Percentiles rank a stretch among this genome's conserved stretches.
Evolutionary conservation across 2,113 vertebrate genomes (phyloP).

Genomic region (Engystomops pustulosus): DNA sequence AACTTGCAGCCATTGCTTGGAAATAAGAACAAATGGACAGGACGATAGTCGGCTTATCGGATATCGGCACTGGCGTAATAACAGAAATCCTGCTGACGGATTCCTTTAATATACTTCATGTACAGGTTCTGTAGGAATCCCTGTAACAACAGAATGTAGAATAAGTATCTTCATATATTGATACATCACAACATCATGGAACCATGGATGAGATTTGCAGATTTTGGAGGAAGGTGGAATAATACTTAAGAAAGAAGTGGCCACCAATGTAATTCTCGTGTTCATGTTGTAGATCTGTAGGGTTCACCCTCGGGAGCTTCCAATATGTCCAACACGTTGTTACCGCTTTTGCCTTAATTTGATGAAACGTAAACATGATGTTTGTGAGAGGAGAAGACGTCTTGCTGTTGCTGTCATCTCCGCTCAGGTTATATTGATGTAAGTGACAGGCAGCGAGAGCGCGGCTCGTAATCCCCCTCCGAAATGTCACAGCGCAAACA

Average conservation of each 20-base stretch:
- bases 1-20: too few species aligned
- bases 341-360: slow-evolving; percentile 19
- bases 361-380: neutral
- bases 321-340: neutral
- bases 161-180: too few species aligned
- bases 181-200: too few species aligned
- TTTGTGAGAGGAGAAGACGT: slow-evolving; percentile 9
- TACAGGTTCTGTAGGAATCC: too few species aligned
- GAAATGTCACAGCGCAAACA: slow-evolving; percentile 22
- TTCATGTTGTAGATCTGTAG: neutral
- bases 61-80: too few species aligned
- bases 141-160: too few species aligned
- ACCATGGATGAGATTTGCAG: neutral
- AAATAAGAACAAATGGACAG: too few species aligned
- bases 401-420: slow-evolving; percentile 41
- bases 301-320: neutral
- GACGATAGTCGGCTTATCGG: too few species aligned
- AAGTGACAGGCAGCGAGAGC: slow-evolving; percentile 3
- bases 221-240: neutral
- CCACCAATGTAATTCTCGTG: neutral
- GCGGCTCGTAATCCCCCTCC: slow-evolving; percentile 23
- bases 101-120: too few species aligned
- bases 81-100: too few species aligned
- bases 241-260: neutral
- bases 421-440: slow-evolving; percentile 38